Evolutionary conservation across 2,888 invertebrate species (phyloP).

Genomic region (Danaus chrysippus): DNA sequence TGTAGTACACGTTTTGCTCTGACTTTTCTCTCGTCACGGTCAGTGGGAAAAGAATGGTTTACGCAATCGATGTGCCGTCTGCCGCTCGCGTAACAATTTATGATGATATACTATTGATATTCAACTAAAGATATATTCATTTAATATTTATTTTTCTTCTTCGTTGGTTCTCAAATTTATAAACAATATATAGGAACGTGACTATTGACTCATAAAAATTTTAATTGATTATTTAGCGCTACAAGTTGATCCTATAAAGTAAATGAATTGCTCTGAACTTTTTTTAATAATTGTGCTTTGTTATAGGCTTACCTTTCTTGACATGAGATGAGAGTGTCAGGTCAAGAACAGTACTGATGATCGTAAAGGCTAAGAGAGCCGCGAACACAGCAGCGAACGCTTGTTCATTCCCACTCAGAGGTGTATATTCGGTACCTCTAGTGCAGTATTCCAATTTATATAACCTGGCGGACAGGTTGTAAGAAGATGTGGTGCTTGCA

Average conservation of each 20-base stretch:
- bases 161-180: too few species aligned
- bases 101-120: too few species aligned
- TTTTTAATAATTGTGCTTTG: too few species aligned
- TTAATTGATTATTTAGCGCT: too few species aligned
- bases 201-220: too few species aligned
- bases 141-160: too few species aligned
- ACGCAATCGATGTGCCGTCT: background rate
- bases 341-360: slow-evolving; percentile 56
- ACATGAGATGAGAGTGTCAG: slow-evolving; percentile 51
- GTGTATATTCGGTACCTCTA: slow-evolving; percentile 31
- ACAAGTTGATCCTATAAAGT: too few species aligned
- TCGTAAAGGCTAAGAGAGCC: slow-evolving; percentile 50
- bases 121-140: too few species aligned
- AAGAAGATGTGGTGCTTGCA: slow-evolving; percentile 46
- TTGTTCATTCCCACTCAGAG: slow-evolving; percentile 43
- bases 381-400: slow-evolving; percentile 52
- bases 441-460: slow-evolving; percentile 59
- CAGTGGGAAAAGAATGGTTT: background rate
- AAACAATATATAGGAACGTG: too few species aligned
- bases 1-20: too few species aligned
- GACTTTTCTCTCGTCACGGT: too few species aligned
- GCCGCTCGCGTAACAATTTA: background rate
- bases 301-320: slow-evolving; percentile 50
- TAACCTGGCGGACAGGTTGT: slow-evolving; percentile 58
- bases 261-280: too few species aligned